Evolutionary conservation across 35 echinoderm and acorn worm species (phyloP), one percentile per base, ranked within the genome.

Genomic region (Hemicentrotus pulcherrimus): DNA sequence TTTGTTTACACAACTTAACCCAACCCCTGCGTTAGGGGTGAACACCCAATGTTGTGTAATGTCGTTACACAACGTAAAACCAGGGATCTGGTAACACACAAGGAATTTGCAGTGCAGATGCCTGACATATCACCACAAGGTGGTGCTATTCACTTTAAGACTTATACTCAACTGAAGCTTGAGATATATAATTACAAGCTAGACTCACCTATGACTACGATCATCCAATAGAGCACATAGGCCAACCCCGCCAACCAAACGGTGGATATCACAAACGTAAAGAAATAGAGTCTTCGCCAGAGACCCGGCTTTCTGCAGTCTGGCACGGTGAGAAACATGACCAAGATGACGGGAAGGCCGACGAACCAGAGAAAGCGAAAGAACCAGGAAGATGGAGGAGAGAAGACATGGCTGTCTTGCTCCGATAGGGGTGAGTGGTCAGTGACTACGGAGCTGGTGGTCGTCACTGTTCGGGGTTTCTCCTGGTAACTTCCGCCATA

Each of bases 151-250:
- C 35, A 41, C 35, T 41, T 41, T 41, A 1, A 41, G 0, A 41
- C 35, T 41, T n/a, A n/a, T n/a, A 41, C 35, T 41, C 35, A 41
- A 41, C 35, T 41, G 35, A 41, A 41, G 35, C 35, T 41, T 41
- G 35, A 41, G 35, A 41, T 41, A 41, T n/a, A 14, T 8, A 55
- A 55, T 55, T 0, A 55, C 9, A 8, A 2, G 48, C 48, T 0
- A 55, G 52, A 59, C 97, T 95, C 31, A 96, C 97, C 97, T 95
- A 97, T 96, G 22, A 97, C 86, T 14, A 94, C 94, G 85, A 97
- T 96, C 97, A 97, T 96, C 97, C 97, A 97, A 55, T 96, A 96
- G 28, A 97, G 91, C 11, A 96, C 59, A 95, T 97, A 97, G 0
- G 97, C 95, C 5, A 91, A 48, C 86, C 94, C 95, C 13, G 95